phyloP scores from a whole-genome alignment of 2,113 vertebrate species.

The Callopanchax toddi region DNA sequence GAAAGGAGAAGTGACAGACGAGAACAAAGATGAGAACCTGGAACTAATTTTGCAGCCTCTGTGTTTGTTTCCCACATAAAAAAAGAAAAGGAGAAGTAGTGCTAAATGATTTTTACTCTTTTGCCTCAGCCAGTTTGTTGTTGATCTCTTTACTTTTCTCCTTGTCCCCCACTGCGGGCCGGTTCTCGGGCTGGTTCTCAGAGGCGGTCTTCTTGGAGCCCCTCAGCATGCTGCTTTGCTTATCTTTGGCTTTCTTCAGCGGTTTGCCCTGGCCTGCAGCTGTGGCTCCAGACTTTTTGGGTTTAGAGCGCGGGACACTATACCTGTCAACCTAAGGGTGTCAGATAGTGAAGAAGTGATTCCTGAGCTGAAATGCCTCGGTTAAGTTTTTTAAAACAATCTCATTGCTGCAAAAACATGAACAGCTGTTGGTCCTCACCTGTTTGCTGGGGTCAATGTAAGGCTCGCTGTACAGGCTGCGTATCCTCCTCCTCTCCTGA shows the following conservation, averaged over 20 bases:
- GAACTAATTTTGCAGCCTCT: slow-evolving; percentile 93
- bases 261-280: slow-evolving; percentile 86
- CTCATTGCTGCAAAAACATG: neutral
- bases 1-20: slow-evolving; percentile 30
- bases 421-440: slow-evolving; percentile 78
- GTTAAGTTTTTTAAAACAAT: neutral
- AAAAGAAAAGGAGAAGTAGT: slow-evolving; percentile 84
- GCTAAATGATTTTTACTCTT: slow-evolving; percentile 96
- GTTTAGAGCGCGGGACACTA: slow-evolving; percentile 87
- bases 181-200: slow-evolving; percentile 79
- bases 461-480: slow-evolving; percentile 93
- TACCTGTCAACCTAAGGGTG: slow-evolving; percentile 89
- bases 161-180: slow-evolving; percentile 84
- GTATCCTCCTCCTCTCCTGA: slow-evolving; percentile 91
- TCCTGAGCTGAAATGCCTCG: slow-evolving; percentile 38
- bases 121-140: slow-evolving; percentile 99
- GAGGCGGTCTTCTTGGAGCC: slow-evolving; percentile 88
- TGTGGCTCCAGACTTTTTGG: slow-evolving; percentile 87
- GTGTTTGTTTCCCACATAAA: slow-evolving; percentile 63
- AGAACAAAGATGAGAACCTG: slow-evolving; percentile 80
- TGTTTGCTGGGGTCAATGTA: slow-evolving; percentile 85
- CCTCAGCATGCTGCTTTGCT: slow-evolving; percentile 83
- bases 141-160: slow-evolving; percentile 99
- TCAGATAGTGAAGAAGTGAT: slow-evolving; percentile 51
- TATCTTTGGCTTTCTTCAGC: slow-evolving; percentile 94